Percentiles rank a stretch among this genome's conserved stretches.
Evolutionary conservation across 2,797 vertebrate genomes (phyloP).

Genomic region (Molossus molossus): DNA sequence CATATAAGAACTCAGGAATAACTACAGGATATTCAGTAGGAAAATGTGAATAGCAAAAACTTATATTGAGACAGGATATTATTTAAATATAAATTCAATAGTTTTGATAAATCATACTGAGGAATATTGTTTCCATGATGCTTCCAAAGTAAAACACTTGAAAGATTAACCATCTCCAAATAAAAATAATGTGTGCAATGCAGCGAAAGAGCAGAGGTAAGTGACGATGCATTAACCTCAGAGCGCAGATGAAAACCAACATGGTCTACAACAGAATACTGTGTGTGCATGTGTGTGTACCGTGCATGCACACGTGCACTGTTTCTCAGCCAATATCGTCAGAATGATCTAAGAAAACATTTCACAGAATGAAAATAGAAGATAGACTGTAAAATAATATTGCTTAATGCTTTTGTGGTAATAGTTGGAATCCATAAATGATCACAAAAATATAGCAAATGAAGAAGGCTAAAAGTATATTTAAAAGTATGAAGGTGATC

Average conservation of each 20-base stretch:
- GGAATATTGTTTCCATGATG: not conserved
- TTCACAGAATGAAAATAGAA: not conserved
- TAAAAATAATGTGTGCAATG: not conserved
- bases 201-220: not conserved
- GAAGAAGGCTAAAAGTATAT: not conserved
- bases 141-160: not conserved
- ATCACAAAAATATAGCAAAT: not conserved
- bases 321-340: not conserved
- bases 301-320: accelerated
- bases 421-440: not conserved
- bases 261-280: not conserved
- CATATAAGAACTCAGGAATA: not conserved
- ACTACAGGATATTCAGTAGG: not conserved
- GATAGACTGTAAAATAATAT: not conserved
- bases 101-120: not conserved
- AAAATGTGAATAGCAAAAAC: not conserved
- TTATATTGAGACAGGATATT: not conserved
- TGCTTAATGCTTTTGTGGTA: not conserved
- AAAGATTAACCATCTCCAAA: not conserved
- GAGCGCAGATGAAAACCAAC: not conserved
- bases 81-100: not conserved
- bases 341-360: not conserved
- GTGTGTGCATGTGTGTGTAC: not conserved
- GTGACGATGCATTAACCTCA: not conserved
- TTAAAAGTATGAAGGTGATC: not conserved